Percentiles rank a stretch among this genome's conserved stretches.
Evolutionary conservation across 2,888 invertebrate genomes (phyloP).

Genomic region (Palloptera scutellata): DNA sequence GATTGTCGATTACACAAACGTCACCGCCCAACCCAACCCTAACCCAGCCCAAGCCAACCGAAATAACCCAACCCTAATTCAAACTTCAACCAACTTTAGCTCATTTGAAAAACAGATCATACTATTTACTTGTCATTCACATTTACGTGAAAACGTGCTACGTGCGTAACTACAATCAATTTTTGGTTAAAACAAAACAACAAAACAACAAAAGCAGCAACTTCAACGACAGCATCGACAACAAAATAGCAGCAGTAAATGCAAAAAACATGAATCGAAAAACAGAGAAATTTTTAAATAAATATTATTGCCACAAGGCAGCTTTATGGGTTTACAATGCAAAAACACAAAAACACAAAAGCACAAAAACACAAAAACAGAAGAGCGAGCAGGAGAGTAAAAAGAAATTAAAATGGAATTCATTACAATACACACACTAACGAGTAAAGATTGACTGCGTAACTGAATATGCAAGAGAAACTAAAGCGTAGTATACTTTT

Average conservation of each 20-base stretch:
- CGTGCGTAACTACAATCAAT: background rate
- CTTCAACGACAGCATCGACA: background rate
- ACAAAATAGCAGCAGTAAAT: background rate
- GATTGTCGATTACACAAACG: too few species aligned
- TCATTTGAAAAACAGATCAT: too few species aligned
- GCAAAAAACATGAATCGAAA: background rate
- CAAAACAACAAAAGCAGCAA: conserved; percentile 3
- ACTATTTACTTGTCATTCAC: too few species aligned
- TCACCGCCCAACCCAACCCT: too few species aligned
- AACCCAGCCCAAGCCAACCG: too few species aligned
- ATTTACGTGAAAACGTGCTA: too few species aligned
- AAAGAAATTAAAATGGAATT: conserved; percentile 8
- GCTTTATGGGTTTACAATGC: too few species aligned
- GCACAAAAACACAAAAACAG: conserved; percentile 7
- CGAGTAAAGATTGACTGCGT: conserved; percentile 16
- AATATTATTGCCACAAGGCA: too few species aligned
- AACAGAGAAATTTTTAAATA: background rate
- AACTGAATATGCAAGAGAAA: background rate
- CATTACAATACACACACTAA: conserved; percentile 22
- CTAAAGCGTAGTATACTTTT: too few species aligned
- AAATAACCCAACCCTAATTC: too few species aligned
- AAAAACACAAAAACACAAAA: conserved; percentile 4
- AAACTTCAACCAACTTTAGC: too few species aligned
- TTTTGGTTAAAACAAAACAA: background rate
- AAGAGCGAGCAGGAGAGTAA: background rate